These are phyloP conservation scores for Andrena bucephala DNA, from an alignment of 2,888 invertebrate species.

Conservation along the genomic window DNA sequence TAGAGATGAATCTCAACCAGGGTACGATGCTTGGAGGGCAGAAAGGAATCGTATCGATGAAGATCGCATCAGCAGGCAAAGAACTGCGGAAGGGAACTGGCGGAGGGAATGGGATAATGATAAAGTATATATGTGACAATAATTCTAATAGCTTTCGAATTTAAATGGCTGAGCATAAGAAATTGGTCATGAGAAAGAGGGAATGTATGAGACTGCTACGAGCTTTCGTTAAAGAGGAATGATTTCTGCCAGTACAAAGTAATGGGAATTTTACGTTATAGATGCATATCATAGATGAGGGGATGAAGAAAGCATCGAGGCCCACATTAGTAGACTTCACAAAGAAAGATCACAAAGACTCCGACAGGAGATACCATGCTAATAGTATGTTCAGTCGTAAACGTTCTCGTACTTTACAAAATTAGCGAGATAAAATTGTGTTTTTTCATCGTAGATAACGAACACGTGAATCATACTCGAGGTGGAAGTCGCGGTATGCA, in stretches of 20 bases:
- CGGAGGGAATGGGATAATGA: slow-evolving; percentile 85
- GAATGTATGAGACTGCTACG: too few relatives aligned
- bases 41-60: slow-evolving; percentile 85
- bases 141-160: neutral
- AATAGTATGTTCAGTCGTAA: slow-evolving; percentile 66
- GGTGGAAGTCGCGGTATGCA: slow-evolving; percentile 69
- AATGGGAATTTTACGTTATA: slow-evolving; percentile 31
- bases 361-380: slow-evolving; percentile 74
- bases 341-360: slow-evolving; percentile 75
- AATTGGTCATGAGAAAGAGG: neutral
- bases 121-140: slow-evolving; percentile 73
- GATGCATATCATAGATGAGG: slow-evolving; percentile 70
- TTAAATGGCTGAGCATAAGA: neutral
- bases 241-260: neutral
- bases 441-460: slow-evolving; percentile 64
- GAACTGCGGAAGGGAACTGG: slow-evolving; percentile 85
- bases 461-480: slow-evolving; percentile 70
- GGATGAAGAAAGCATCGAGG: slow-evolving; percentile 55
- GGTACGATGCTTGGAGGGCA: slow-evolving; percentile 85
- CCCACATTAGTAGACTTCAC: slow-evolving; percentile 57
- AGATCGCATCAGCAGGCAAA: slow-evolving; percentile 84
- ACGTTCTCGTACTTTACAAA: neutral
- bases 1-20: slow-evolving; percentile 77
- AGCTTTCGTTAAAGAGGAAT: neutral
- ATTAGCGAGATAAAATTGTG: slow-evolving; percentile 3